Percentiles rank a stretch among this genome's conserved stretches.
Conservation (phyloP, 2,797 vertebrate species). For the Ctenopoma kingsleyae region DNA sequence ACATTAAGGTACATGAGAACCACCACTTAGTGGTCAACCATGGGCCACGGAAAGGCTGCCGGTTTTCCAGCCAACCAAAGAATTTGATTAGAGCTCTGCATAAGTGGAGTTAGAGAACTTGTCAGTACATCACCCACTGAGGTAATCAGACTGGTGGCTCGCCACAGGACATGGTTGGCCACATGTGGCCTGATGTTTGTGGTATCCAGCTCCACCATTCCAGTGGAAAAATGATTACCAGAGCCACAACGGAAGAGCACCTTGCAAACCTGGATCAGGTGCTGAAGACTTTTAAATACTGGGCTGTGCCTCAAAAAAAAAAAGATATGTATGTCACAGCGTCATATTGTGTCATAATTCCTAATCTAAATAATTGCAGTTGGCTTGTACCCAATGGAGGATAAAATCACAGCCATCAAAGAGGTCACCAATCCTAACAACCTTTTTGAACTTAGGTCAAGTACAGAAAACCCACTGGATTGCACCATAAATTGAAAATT, state of each 20-base stretch:
- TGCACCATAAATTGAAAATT: slow-evolving; percentile 1
- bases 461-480: background rate
- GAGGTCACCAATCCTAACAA: background rate
- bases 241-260: background rate
- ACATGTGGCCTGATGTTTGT: background rate
- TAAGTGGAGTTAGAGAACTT: slow-evolving; percentile 3
- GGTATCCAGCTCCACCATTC: background rate
- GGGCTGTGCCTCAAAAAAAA: slow-evolving; percentile 11
- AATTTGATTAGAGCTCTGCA: slow-evolving; percentile 2
- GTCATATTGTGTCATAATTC: background rate
- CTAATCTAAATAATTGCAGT: slow-evolving; percentile 7
- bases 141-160: slow-evolving; percentile 1
- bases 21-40: background rate
- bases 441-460: slow-evolving; percentile 4
- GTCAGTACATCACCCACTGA: slow-evolving; percentile 3
- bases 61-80: slow-evolving; percentile 14
- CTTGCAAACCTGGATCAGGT: slow-evolving; percentile 4
- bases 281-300: slow-evolving; percentile 10
- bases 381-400: slow-evolving; percentile 8
- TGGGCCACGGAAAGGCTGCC: background rate
- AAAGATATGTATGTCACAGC: background rate
- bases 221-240: background rate
- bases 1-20: background rate
- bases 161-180: background rate
- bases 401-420: slow-evolving; percentile 27